phyloP scores from a whole-genome alignment of 1,140 invertebrate genomes.

The Schlechtendalia chinensis region DNA sequence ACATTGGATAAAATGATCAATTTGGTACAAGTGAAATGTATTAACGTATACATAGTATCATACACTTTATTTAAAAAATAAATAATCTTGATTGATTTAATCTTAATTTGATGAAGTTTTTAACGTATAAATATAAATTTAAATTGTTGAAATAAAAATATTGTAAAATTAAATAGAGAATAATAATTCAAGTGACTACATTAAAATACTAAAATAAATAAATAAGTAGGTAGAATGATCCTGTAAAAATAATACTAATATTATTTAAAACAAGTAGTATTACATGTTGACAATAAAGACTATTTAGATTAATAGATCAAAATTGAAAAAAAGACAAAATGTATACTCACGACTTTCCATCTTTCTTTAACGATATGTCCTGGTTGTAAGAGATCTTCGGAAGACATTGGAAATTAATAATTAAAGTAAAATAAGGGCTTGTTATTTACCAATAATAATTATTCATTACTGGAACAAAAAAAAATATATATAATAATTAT shows the following conservation, averaged over 20 bases:
- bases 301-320: constrained; percentile 19
- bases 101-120: too few species aligned
- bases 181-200: too few species aligned
- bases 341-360: constrained; percentile 86
- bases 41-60: not conserved
- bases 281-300: constrained; percentile 1
- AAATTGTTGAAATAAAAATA: too few species aligned
- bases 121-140: too few species aligned
- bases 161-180: too few species aligned
- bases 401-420: constrained; percentile 67
- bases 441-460: not conserved
- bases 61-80: not conserved
- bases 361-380: constrained; percentile 96
- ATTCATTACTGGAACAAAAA: constrained; percentile 25
- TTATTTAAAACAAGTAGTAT: not conserved
- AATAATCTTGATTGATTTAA: not conserved
- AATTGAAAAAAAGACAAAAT: constrained; percentile 33
- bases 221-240: not conserved
- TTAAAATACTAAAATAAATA: too few species aligned
- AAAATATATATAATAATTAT: not conserved
- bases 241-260: constrained; percentile 8
- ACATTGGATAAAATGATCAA: not conserved
- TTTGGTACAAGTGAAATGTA: not conserved
- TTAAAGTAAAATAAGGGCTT: not conserved
- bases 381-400: constrained; percentile 90